phyloP scores from a whole-genome alignment of 2,113 vertebrate genomes.

The Cynoglossus semilaevis region DNA sequence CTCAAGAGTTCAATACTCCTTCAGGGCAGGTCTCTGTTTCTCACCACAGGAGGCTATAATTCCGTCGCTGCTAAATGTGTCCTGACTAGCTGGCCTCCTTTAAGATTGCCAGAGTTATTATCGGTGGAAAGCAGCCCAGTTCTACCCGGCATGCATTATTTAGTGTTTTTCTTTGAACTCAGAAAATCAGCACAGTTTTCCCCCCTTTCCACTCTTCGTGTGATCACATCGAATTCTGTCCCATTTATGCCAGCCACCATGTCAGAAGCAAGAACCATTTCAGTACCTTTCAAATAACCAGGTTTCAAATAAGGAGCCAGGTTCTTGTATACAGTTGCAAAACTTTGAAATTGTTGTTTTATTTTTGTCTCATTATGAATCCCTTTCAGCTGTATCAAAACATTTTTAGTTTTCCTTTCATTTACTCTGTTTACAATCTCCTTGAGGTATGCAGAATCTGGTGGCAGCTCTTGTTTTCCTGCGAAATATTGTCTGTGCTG shows the following conservation, averaged over 20 bases:
- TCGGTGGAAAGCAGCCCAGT: slow-evolving; percentile 75
- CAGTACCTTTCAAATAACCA: slow-evolving; percentile 52
- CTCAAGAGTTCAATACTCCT: slow-evolving; percentile 62
- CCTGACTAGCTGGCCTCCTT: slow-evolving; percentile 67
- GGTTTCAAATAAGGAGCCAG: too few relatives aligned
- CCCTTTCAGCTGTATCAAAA: slow-evolving; percentile 36
- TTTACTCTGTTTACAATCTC: slow-evolving; percentile 15
- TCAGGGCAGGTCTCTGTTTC: slow-evolving; percentile 62
- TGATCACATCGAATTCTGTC: slow-evolving; percentile 67
- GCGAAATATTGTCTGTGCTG: slow-evolving; percentile 16
- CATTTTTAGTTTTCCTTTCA: slow-evolving; percentile 29
- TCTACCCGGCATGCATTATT: slow-evolving; percentile 77
- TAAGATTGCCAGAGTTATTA: slow-evolving; percentile 73
- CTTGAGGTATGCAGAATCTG: slow-evolving; percentile 14
- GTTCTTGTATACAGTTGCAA: slow-evolving; percentile 42
- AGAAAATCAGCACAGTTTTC: slow-evolving; percentile 67
- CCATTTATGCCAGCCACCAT: slow-evolving; percentile 66
- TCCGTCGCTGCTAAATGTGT: slow-evolving; percentile 69
- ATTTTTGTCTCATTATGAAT: slow-evolving; percentile 29
- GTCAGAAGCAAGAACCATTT: slow-evolving; percentile 37
- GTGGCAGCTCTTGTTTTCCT: slow-evolving; percentile 17
- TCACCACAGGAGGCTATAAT: slow-evolving; percentile 65
- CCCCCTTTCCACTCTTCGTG: slow-evolving; percentile 60
- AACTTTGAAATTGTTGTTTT: slow-evolving; percentile 40
- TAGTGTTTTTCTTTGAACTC: slow-evolving; percentile 78